Base-by-base conservation (phyloP, 1,140 invertebrate species). In the Drosophila varians region DNA sequence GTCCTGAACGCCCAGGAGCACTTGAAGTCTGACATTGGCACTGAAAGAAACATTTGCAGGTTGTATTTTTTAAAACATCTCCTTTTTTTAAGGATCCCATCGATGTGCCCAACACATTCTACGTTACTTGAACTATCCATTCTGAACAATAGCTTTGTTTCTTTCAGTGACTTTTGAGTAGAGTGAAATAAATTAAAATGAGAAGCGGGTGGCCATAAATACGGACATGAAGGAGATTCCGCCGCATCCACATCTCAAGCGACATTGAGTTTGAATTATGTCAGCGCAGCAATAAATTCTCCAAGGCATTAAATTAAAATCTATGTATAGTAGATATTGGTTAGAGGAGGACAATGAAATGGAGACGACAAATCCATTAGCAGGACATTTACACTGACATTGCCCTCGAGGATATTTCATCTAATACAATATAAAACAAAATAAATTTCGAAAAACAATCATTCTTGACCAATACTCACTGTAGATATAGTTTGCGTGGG, bases 201-300 rank as follows among this genome's bases (percentile, higher is more conserved):
- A 49, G 55, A 21, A 57, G 55, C 53, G 12, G 53, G 12, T 21
- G 54, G 40, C 72, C 55, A 68, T 77, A 73, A 78, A 73, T 76
- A 73, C 75, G 60, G 68, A 75, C 74, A 74, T 60, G 57, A 65
- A 74, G 65, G 45, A 55, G 57, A 71, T 49, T 43, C 7, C 28
- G 28, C 47, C 48, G 36, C 71, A 60, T 72, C 45, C 61, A 48
- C 21, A 36, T 68, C 45, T 52, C 69, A 62, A 70, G 46, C 61
- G 74, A 66, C 77, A 79, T 79, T 79, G 70, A 78, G 70, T 74
- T 79, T 79, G 77, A 79, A 79, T 79, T 78, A 79, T 79, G 75
- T 78, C 77, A 77, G 75, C 77, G 77, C 77, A 77, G 77, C 73
- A 79, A 79, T 79, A 79, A 79, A 79, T 79, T 79, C 70, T 66